Percentiles rank a stretch among this genome's conserved stretches.
phyloP scores from a whole-genome alignment of 2,888 invertebrate genomes.

The Epistrophella euchroma region DNA sequence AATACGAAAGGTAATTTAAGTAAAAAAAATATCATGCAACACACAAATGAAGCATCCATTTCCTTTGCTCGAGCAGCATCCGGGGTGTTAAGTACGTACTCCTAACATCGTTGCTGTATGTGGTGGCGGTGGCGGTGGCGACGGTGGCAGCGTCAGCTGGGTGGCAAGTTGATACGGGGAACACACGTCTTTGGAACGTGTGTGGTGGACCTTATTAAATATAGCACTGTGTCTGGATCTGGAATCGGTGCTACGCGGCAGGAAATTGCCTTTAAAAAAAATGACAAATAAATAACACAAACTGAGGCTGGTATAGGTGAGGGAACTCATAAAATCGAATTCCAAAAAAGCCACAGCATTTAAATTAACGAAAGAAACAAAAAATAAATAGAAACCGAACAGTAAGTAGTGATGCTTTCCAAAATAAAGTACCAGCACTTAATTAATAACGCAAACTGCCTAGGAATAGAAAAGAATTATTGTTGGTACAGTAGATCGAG shows the following conservation, averaged over 20 bases:
- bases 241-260: slow-evolving; percentile 54
- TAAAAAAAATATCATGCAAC: slow-evolving; percentile 33
- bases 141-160: neutral
- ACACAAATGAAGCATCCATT: slow-evolving; percentile 68
- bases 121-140: neutral
- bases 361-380: neutral
- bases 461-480: no score
- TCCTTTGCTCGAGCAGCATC: slow-evolving; percentile 70
- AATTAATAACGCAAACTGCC: slow-evolving; percentile 67
- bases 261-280: slow-evolving; percentile 65
- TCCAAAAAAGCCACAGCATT: slow-evolving; percentile 37
- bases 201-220: slow-evolving; percentile 68
- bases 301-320: slow-evolving; percentile 43
- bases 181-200: slow-evolving; percentile 55
- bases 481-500: no score
- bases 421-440: slow-evolving; percentile 60
- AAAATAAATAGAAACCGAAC: slow-evolving; percentile 43
- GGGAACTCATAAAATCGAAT: slow-evolving; percentile 61
- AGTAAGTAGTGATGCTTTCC: slow-evolving; percentile 68
- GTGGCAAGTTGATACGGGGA: slow-evolving; percentile 21
- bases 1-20: slow-evolving; percentile 52
- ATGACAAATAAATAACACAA: slow-evolving; percentile 63
- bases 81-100: slow-evolving; percentile 71
- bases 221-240: slow-evolving; percentile 60
- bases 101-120: slow-evolving; percentile 22